A percentile compares a stretch with the other conserved stretches of the same genome.
These are phyloP conservation scores for Hyles lineata DNA, from an alignment of 2,888 invertebrate genomes.

Conservation along the genomic window DNA sequence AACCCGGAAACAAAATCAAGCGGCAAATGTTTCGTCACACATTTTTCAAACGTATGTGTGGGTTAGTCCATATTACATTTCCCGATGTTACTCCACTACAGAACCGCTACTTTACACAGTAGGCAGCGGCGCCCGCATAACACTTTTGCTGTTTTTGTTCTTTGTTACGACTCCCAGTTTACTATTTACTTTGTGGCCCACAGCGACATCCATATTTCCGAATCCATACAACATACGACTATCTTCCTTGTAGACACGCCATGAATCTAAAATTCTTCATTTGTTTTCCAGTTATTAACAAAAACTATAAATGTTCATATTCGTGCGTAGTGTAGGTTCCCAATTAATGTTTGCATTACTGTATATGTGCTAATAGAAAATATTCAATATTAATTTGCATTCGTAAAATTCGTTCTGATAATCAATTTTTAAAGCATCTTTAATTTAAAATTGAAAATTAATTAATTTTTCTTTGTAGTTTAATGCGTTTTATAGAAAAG, in stretches of 20 bases:
- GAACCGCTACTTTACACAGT: constrained; percentile 22
- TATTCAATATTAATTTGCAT: no score
- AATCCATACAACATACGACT: not conserved
- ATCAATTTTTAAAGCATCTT: not conserved
- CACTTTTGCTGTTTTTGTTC: constrained; percentile 21
- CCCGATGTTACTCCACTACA: constrained; percentile 13
- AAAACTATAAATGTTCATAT: not conserved
- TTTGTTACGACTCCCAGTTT: constrained; percentile 14
- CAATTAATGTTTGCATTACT: no score
- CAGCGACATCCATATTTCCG: not conserved
- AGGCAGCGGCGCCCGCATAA: constrained; percentile 22
- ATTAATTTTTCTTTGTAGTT: not conserved
- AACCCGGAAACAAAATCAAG: constrained; percentile 19
- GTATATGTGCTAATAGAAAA: no score
- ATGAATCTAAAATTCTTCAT: constrained; percentile 1
- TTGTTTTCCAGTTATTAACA: not conserved
- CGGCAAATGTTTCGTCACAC: constrained; percentile 4
- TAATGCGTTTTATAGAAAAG: constrained; percentile 31
- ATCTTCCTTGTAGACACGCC: not conserved
- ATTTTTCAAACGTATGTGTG: constrained; percentile 22
- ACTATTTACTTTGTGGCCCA: constrained; percentile 20
- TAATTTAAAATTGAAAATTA: not conserved
- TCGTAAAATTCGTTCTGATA: not conserved
- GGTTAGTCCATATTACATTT: constrained; percentile 17
- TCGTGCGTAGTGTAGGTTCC: not conserved